Base-by-base conservation (phyloP, 2,113 vertebrate species). In the Megalops atlanticus region DNA sequence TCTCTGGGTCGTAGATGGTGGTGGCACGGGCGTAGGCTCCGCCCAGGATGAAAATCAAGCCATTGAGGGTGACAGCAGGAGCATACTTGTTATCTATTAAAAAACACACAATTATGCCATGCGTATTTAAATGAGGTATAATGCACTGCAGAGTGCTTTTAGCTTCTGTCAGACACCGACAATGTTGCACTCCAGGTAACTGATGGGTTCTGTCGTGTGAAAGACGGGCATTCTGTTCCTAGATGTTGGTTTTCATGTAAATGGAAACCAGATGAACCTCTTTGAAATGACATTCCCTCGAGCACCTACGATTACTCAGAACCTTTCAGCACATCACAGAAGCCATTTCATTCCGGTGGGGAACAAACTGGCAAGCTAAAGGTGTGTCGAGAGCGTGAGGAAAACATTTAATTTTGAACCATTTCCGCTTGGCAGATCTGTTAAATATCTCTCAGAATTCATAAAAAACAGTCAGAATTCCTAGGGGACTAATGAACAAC, bases 1-100 rank as follows among this genome's bases (percentile, higher is more conserved):
- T 99, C 84, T 99, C 97, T 7, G 98, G 98, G 94, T 99, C 98
- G 49, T 99, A 99, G 96, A 99, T 99, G 84, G 97, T 99, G 84
- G 97, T 99, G 87, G 98, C 98, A 91, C 98, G 92, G 85, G 98
- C 98, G 72, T 99, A 99, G 52, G 98, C 97, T 85, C 98, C 98
- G 77, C 98, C 98, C 93, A 99, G 95, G 92, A 99, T 99, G 95
- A 98, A 99, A 88, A 99, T 97, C 84, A 98, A 96, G 80, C 97
- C 97, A 11, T 98, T 99, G 89, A 99, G 97, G 87, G 96, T 99
- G 92, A 99, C 96, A 4, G 98, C 98, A 1, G 98, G 98, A 78
- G 98, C 98, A 2, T 97, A 98, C 94, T 99, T 99, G 94, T 99
- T 99, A 95, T 99, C 98, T 99, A 35, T 73, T 54, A 69, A 79